Conservation (phyloP, 1,140 invertebrate species). For the Caenorhabditis tropicalis region DNA sequence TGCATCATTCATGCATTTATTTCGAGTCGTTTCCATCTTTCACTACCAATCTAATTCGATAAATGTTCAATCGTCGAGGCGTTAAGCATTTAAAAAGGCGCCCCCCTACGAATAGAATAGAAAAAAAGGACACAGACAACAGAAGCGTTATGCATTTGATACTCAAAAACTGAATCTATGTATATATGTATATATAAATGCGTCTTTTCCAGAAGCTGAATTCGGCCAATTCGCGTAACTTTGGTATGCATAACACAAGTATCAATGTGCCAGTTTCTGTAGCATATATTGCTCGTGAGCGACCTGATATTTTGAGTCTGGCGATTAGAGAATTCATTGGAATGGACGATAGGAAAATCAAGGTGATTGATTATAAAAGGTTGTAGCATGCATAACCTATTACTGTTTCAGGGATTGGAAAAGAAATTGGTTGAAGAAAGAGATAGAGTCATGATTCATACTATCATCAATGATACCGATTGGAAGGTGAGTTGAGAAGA, state of each 20-base stretch:
- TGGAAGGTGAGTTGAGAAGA: conserved; percentile 27
- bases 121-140: too few species aligned
- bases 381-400: neutral
- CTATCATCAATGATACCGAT: conserved; percentile 49
- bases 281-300: conserved; percentile 48
- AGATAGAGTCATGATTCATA: conserved; percentile 52
- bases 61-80: conserved; percentile 25
- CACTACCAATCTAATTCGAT: conserved; percentile 5
- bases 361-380: neutral
- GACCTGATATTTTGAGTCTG: conserved; percentile 48
- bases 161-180: neutral
- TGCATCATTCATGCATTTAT: conserved; percentile 26
- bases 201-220: conserved; percentile 43
- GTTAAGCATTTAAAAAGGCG: neutral
- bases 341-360: conserved; percentile 6
- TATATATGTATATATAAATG: neutral
- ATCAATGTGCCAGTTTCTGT: conserved; percentile 36
- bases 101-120: neutral
- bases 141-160: conserved; percentile 11
- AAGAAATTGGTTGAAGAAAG: neutral
- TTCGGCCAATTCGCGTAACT: conserved; percentile 2
- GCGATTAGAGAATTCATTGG: conserved; percentile 47
- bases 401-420: conserved; percentile 23
- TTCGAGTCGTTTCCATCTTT: conserved; percentile 29
- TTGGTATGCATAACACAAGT: conserved; percentile 45